Base-by-base conservation (phyloP, 2,797 vertebrate species). In the Chrysocyon brachyurus region DNA sequence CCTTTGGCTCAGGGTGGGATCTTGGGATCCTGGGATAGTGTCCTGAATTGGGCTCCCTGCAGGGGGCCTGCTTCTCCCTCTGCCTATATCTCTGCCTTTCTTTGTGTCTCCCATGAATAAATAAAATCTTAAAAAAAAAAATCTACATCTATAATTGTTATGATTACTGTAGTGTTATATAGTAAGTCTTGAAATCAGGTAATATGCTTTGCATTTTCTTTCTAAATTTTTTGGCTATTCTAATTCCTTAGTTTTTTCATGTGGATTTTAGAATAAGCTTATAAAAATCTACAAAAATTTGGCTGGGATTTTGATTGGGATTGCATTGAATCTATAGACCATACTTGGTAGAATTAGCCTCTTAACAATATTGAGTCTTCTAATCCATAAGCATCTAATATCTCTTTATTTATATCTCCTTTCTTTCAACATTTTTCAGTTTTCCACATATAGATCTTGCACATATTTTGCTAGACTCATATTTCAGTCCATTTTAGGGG, bases 221-320 rank as follows among this genome's bases (percentile, higher is more conserved):
- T 46, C 52, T 46, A 36, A 85, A 72, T 66, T 84, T 79, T 68
- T 59, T 68, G 56, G 40, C 54, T 84, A 12, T 59, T 96, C 40
- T 79, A 84, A 91, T 84, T 84, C 12, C 19, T 88, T 95, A 91
- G 83, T 12, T 21, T 95, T 86, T 94, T 52, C 49, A 66, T 75
- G 19, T 81, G 72, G 79, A 79, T 88, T 94, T 91, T 84, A 81
- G 36, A 94, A 88, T 79, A 24, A 79, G 46, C 68, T 46, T 64
- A 59, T 83, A 52, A 72, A 87, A 79, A 49, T 33, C 46, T 83
- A 82, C 49, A 59, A 57, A 73, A 81, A 64, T 1, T 57, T 77
- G 28, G 11, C 66, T 83, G 59, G 4, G 28, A 64, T 85, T 93
- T 94, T 84, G 24, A 79, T 46, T 78, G 70, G 31, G 26, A 79